These are phyloP conservation scores for Arctocebus calabarensis DNA, from an alignment of 2,797 vertebrate species.

Conservation along the genomic window DNA sequence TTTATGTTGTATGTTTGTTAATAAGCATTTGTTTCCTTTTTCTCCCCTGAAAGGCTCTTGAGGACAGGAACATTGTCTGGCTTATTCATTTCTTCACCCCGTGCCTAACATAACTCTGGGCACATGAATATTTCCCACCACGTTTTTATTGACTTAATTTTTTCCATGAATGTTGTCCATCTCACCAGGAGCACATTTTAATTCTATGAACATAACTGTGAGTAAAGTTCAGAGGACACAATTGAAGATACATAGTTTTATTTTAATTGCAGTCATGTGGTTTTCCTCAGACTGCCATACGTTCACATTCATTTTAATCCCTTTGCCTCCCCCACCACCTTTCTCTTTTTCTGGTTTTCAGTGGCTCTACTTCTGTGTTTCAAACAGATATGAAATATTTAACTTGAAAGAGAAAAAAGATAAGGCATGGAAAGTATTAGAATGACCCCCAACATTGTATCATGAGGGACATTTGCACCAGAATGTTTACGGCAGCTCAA, in stretches of 20 bases:
- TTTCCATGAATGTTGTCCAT: background rate
- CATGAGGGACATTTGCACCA: no score
- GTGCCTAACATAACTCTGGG: background rate
- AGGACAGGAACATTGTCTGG: background rate
- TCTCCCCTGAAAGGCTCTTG: background rate
- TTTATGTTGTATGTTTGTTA: background rate
- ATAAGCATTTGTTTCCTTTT: background rate
- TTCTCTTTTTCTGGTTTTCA: background rate
- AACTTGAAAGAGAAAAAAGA: constrained; percentile 8
- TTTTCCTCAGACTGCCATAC: background rate
- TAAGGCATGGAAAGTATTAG: background rate
- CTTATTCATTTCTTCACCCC: background rate
- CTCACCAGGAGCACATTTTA: background rate
- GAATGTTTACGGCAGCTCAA: no score
- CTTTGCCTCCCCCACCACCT: background rate
- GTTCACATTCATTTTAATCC: background rate
- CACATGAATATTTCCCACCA: background rate
- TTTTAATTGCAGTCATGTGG: background rate
- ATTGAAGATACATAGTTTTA: background rate
- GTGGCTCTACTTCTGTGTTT: background rate
- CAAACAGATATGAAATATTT: background rate
- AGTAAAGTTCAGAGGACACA: background rate
- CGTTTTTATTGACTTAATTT: background rate
- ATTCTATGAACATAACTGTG: background rate
- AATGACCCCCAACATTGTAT: background rate